Evolutionary conservation across 2,888 invertebrate genomes (phyloP).

Genomic region (Hymenopus coronatus): DNA sequence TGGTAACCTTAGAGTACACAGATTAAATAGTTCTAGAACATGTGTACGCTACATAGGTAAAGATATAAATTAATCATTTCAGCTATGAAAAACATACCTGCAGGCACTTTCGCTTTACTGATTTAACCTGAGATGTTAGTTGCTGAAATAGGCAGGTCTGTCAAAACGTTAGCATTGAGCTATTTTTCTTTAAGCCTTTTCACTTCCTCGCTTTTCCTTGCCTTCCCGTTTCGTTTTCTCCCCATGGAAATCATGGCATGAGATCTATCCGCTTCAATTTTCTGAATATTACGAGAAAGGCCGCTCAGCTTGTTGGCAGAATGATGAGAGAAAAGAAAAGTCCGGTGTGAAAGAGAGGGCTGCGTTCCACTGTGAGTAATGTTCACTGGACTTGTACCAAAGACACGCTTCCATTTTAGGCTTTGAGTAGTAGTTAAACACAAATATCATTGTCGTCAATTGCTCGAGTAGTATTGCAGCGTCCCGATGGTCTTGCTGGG

Average conservation of each 20-base stretch:
- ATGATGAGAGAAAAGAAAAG: conserved; percentile 13
- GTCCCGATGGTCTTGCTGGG: no score
- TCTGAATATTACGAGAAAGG: conserved; percentile 20
- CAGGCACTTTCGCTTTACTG: neutral
- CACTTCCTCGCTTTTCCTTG: neutral
- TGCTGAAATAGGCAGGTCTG: neutral
- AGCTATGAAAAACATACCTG: neutral
- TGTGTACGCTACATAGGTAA: neutral
- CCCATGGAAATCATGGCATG: conserved; percentile 29
- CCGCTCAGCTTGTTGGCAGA: conserved; percentile 1
- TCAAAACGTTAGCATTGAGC: neutral
- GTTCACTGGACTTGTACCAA: no score
- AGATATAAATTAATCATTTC: neutral
- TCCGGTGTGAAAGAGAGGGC: neutral
- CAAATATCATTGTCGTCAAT: no score
- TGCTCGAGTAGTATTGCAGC: no score
- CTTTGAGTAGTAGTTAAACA: no score
- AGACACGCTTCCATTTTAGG: no score
- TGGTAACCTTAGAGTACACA: no score
- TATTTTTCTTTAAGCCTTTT: neutral
- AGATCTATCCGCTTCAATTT: conserved; percentile 28
- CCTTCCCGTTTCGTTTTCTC: neutral
- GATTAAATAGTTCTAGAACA: neutral
- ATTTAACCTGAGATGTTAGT: neutral
- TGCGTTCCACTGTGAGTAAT: neutral